Evolutionary conservation across 2,888 invertebrate genomes (phyloP).

Genomic region (Catocala fraxini): DNA sequence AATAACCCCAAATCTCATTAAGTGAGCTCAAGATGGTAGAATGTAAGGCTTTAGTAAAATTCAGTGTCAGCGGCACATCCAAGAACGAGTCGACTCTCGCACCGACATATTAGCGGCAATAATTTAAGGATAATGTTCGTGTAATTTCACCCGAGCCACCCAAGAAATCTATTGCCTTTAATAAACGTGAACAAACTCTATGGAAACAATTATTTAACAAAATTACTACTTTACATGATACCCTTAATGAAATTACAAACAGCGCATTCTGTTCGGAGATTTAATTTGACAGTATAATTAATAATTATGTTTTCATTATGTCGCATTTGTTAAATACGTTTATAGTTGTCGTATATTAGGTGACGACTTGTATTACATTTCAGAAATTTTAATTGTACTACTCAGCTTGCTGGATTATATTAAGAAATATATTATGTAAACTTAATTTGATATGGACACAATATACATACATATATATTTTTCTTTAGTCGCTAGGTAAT

Average conservation of each 20-base stretch:
- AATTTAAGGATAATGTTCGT: constrained; percentile 82
- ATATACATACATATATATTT: too few relatives aligned
- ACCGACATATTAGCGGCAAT: constrained; percentile 84
- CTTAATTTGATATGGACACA: too few relatives aligned
- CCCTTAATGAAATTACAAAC: constrained; percentile 79
- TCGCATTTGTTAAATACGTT: constrained; percentile 32
- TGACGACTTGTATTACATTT: constrained; percentile 28
- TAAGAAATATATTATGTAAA: too few relatives aligned
- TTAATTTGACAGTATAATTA: constrained; percentile 68
- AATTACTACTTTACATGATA: constrained; percentile 80
- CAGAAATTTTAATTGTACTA: constrained; percentile 1
- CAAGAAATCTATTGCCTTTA: constrained; percentile 84
- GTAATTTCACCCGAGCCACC: constrained; percentile 79
- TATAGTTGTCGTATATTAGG: constrained; percentile 27
- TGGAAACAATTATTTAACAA: constrained; percentile 82
- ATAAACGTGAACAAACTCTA: constrained; percentile 82
- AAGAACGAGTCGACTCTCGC: constrained; percentile 59
- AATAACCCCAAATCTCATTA: constrained; percentile 49
- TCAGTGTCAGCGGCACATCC: constrained; percentile 59
- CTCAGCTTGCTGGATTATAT: too few relatives aligned
- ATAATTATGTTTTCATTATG: constrained; percentile 54
- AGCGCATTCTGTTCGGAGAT: constrained; percentile 57
- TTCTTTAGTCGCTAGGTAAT: too few relatives aligned
- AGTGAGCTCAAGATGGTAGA: constrained; percentile 34
- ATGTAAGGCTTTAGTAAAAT: constrained; percentile 59